Evolutionary conservation across 2,797 vertebrate species (phyloP).

Genomic region (Smutsia temminckii): DNA sequence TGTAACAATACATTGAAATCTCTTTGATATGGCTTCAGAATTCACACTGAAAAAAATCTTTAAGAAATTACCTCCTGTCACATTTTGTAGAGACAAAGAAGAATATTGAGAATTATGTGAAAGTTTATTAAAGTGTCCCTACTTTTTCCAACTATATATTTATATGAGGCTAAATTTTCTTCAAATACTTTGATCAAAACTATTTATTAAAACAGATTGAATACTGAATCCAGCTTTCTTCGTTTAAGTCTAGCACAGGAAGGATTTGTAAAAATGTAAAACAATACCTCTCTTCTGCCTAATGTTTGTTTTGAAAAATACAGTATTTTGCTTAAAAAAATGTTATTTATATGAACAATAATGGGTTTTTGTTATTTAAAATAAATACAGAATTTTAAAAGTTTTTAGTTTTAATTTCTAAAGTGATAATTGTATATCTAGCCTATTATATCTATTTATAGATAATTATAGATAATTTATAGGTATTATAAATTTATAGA

Average conservation of each 20-base stretch:
- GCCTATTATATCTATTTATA: too few species aligned
- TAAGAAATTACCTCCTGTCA: conserved; percentile 28
- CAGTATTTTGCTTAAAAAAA: background rate
- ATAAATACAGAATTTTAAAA: background rate
- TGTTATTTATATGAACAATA: background rate
- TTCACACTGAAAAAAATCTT: background rate
- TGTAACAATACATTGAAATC: background rate
- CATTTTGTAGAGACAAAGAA: background rate
- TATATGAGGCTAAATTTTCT: background rate
- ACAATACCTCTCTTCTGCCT: background rate
- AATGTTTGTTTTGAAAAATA: background rate
- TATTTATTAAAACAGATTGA: background rate
- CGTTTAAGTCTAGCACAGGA: background rate
- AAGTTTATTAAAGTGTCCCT: background rate
- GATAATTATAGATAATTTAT: too few species aligned
- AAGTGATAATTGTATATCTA: background rate
- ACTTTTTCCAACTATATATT: background rate
- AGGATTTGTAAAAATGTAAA: background rate
- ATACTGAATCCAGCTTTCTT: background rate
- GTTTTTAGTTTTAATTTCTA: background rate
- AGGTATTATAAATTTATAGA: background rate
- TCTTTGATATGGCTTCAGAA: background rate
- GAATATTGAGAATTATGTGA: background rate
- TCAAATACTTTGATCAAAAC: background rate
- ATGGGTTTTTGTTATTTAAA: background rate